A percentile compares a stretch with the other conserved stretches of the same genome.
Evolutionary conservation across 2,888 invertebrate genomes (phyloP).

Genomic region (Xestia c-nigrum): DNA sequence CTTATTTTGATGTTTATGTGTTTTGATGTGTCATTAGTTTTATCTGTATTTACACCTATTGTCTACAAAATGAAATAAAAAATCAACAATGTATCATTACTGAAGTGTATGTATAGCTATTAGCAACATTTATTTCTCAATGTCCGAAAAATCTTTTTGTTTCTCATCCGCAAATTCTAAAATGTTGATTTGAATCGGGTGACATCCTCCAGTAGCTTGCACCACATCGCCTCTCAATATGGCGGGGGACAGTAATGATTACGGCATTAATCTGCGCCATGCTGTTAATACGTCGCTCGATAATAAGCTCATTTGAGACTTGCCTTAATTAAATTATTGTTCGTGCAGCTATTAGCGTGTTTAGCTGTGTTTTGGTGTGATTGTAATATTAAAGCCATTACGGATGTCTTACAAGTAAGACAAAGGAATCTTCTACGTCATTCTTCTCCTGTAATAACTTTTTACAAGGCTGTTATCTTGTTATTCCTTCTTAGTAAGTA

Average conservation of each 20-base stretch:
- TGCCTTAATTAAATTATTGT: constrained; percentile 56
- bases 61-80: too few relatives aligned
- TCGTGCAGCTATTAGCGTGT: constrained; percentile 24
- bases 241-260: constrained; percentile 69
- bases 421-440: background rate
- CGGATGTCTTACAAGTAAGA: background rate
- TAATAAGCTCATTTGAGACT: constrained; percentile 52
- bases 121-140: too few relatives aligned
- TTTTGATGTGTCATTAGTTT: too few relatives aligned
- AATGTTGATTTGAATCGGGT: background rate
- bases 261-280: constrained; percentile 65
- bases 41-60: too few relatives aligned
- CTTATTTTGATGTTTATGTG: too few relatives aligned
- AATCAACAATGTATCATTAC: too few relatives aligned
- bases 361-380: constrained; percentile 7
- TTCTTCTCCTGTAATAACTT: background rate
- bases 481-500: too few relatives aligned
- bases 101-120: too few relatives aligned
- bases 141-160: too few relatives aligned
- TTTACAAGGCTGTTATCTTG: background rate
- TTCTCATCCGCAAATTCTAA: too few relatives aligned
- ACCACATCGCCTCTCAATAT: constrained; percentile 62
- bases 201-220: constrained; percentile 8
- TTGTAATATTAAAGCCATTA: background rate
- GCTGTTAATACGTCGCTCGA: constrained; percentile 49